Evolutionary conservation across 64 coral and sea anemone species (phyloP).

Genomic region (Stichodactyla helianthus): DNA sequence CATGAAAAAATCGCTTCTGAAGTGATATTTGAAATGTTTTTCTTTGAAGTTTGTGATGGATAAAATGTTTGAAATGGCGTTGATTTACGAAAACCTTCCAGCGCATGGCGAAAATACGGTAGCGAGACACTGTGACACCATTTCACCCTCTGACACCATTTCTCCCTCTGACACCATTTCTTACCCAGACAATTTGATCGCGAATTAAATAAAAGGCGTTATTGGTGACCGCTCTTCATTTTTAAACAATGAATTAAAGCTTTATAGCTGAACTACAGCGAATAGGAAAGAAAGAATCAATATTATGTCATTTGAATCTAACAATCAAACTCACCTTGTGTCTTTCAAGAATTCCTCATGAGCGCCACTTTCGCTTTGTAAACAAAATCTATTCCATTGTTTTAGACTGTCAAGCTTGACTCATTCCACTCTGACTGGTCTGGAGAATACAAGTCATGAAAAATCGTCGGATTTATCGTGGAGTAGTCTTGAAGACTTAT

Average conservation of each 20-base stretch:
- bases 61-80: not conserved
- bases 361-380: not conserved
- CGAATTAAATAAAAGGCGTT: no score
- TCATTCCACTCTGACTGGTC: not conserved
- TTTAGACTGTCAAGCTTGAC: no score
- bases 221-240: no score
- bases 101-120: not conserved
- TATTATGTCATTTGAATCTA: not conserved
- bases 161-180: not conserved
- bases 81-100: not conserved
- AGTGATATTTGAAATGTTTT: slow-evolving; percentile 10
- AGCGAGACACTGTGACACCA: not conserved
- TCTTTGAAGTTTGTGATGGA: not conserved
- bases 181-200: not conserved
- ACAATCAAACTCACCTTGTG: not conserved
- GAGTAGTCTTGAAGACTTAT: not conserved
- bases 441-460: not conserved
- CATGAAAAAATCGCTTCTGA: not conserved
- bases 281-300: not conserved
- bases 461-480: not conserved
- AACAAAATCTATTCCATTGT: not conserved
- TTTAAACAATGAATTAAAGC: no score
- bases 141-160: no score
- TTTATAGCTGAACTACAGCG: not conserved
- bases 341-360: not conserved